A percentile compares a stretch with the other conserved stretches of the same genome.
These are phyloP conservation scores for Mohoua ochrocephala DNA, from an alignment of 2,113 vertebrate genomes.

Conservation along the genomic window DNA sequence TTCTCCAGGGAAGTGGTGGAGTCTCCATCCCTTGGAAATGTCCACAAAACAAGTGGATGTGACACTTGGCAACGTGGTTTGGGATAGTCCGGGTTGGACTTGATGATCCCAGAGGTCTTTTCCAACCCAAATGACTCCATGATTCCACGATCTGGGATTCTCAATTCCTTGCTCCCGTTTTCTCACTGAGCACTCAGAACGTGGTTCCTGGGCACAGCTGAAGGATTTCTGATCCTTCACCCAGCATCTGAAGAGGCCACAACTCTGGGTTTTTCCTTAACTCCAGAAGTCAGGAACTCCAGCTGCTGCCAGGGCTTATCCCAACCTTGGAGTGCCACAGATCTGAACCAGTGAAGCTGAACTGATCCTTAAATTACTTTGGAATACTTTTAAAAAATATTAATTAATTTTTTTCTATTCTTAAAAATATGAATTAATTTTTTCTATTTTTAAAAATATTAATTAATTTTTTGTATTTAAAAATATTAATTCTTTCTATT, in stretches of 20 bases:
- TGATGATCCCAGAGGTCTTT: not conserved
- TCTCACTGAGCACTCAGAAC: fast-evolving
- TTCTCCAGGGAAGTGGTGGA: not conserved
- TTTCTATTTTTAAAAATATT: no score
- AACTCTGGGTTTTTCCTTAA: not conserved
- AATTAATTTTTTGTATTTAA: no score
- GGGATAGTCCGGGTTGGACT: not conserved
- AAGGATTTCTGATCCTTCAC: not conserved
- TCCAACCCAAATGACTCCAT: not conserved
- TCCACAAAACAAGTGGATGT: not conserved
- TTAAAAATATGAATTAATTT: no score
- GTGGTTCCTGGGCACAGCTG: not conserved
- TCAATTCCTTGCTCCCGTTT: not conserved
- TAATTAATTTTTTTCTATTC: not conserved
- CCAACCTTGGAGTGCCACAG: not conserved
- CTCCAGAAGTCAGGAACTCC: constrained; percentile 1
- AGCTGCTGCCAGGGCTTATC: constrained; percentile 5
- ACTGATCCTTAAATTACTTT: not conserved
- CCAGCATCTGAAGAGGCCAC: not conserved
- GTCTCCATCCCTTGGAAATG: not conserved
- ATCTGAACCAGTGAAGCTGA: not conserved
- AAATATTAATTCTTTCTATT: no score
- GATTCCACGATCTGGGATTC: not conserved
- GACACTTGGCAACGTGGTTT: not conserved
- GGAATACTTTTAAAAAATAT: not conserved